phyloP scores from a whole-genome alignment of 1,140 invertebrate species.

The Samia ricini region DNA sequence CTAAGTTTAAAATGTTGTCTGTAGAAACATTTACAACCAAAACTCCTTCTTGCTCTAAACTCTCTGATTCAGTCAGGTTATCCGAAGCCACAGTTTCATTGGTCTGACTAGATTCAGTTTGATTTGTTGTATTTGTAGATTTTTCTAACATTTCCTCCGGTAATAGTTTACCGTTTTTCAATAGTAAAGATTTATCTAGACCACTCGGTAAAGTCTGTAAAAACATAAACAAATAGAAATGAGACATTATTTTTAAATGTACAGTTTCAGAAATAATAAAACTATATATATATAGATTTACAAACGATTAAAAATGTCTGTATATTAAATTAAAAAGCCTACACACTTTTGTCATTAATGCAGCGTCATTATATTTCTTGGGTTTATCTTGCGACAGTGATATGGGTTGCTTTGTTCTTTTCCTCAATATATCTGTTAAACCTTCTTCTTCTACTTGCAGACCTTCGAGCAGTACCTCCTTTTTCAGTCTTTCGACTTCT shows the following conservation, averaged over 20 bases:
- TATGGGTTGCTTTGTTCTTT: conserved; percentile 81
- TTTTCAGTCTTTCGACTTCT: conserved; percentile 87
- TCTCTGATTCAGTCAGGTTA: conserved; percentile 68
- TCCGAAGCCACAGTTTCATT: conserved; percentile 48
- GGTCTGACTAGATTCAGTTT: conserved; percentile 31
- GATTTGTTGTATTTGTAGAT: conserved; percentile 30
- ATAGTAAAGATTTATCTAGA: conserved; percentile 56
- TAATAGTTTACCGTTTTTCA: conserved; percentile 66
- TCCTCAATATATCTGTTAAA: conserved; percentile 82
- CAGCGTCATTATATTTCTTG: conserved; percentile 78
- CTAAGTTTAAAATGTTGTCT: conserved; percentile 69
- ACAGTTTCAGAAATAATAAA: not conserved
- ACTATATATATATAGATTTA: not conserved
- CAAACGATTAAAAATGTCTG: too few relatives aligned
- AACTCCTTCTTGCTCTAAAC: conserved; percentile 73
- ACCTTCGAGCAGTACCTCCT: conserved; percentile 87
- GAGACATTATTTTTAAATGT: not conserved
- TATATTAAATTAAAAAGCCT: too few relatives aligned
- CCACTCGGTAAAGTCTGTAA: conserved; percentile 56
- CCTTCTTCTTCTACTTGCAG: conserved; percentile 90
- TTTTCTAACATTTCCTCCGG: conserved; percentile 52
- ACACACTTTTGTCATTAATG: conserved; percentile 62
- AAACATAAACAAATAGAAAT: conserved; percentile 11
- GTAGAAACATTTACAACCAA: conserved; percentile 72
- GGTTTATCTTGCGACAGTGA: conserved; percentile 63